Percentiles rank a stretch among this genome's conserved stretches.
Evolutionary conservation across 2,888 invertebrate species (phyloP).

Genomic region (Drosophila anomalata): DNA sequence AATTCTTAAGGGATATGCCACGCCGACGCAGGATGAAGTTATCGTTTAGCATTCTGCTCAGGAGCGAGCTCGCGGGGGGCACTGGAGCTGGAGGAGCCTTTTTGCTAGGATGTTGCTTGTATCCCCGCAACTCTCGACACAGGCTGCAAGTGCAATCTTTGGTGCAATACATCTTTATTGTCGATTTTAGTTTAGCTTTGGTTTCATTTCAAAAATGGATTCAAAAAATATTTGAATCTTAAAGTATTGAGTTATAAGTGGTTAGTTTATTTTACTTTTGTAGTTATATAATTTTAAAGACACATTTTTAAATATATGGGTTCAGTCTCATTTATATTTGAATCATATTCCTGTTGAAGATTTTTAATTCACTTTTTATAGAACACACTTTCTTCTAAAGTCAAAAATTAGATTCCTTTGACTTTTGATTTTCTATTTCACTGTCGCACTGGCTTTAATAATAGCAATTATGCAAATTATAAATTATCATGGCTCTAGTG

Average conservation of each 20-base stretch:
- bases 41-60: constrained; percentile 81
- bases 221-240: constrained; percentile 15
- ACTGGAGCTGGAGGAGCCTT: constrained; percentile 34
- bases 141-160: constrained; percentile 90
- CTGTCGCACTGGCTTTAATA: constrained; percentile 55
- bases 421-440: constrained; percentile 30
- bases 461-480: constrained; percentile 78
- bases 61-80: constrained; percentile 71
- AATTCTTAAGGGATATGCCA: constrained; percentile 79
- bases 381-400: neutral
- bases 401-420: neutral
- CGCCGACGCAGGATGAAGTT: constrained; percentile 85
- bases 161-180: constrained; percentile 87
- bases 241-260: neutral
- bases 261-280: neutral
- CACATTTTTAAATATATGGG: too few species aligned
- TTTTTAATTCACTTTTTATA: constrained; percentile 1
- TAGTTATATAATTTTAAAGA: neutral
- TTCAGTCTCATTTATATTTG: neutral
- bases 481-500: constrained; percentile 69
- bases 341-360: neutral
- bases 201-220: constrained; percentile 64
- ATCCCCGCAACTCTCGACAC: constrained; percentile 89
- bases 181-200: constrained; percentile 44
- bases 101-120: constrained; percentile 81